Conservation (phyloP, 2,797 vertebrate genomes). For the Chiroxiphia lanceolata region DNA sequence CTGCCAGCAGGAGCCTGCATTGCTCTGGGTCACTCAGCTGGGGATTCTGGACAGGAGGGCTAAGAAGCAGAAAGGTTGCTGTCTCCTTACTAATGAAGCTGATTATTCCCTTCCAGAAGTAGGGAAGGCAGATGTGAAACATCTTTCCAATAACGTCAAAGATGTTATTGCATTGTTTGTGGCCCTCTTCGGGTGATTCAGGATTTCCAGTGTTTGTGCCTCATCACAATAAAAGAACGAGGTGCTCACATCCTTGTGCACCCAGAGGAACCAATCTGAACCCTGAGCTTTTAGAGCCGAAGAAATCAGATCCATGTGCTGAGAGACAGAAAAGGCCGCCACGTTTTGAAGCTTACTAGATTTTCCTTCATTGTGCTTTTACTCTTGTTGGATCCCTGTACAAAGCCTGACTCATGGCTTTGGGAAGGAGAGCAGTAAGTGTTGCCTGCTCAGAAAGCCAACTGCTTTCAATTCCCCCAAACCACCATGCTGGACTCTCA, state of each 20-base stretch:
- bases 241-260: neutral
- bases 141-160: neutral
- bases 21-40: neutral
- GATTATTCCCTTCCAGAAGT: neutral
- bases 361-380: neutral
- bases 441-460: neutral
- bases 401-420: neutral
- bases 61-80: neutral
- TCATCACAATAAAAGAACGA: neutral
- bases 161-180: neutral
- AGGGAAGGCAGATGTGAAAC: neutral
- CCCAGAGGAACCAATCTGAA: neutral
- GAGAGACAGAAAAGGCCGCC: neutral
- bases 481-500: neutral
- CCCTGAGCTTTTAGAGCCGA: neutral
- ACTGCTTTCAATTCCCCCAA: neutral
- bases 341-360: neutral
- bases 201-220: neutral
- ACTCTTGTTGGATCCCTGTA: neutral
- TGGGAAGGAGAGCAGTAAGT: neutral
- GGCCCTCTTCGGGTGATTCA: neutral
- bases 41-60: neutral
- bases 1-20: neutral
- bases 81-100: neutral
- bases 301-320: neutral